Conservation (phyloP, 2,113 vertebrate species). For the Phasianus colchicus region DNA sequence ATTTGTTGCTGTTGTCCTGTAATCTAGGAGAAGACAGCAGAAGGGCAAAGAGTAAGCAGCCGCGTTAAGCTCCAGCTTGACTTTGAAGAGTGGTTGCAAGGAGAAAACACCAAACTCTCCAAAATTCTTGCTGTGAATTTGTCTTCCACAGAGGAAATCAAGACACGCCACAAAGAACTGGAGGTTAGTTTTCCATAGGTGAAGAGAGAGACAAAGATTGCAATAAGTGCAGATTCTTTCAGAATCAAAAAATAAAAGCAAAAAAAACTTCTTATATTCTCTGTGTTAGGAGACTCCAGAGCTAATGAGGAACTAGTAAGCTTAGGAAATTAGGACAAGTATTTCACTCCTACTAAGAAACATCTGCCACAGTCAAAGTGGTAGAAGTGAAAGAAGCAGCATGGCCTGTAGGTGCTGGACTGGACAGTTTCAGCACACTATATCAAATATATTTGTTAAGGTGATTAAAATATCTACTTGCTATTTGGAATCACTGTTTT, state of each 20-base stretch:
- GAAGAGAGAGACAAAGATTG: neutral
- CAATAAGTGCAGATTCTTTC: neutral
- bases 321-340: neutral
- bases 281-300: neutral
- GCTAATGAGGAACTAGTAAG: neutral
- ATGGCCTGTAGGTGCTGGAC: neutral
- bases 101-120: constrained; percentile 80
- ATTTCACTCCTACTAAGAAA: neutral
- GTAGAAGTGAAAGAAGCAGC: neutral
- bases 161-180: constrained; percentile 70
- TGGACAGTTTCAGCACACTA: neutral
- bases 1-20: neutral
- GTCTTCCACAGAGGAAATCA: constrained; percentile 62
- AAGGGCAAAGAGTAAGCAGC: neutral
- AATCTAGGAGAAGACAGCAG: neutral
- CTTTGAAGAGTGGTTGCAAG: constrained; percentile 87
- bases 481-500: neutral
- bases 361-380: neutral
- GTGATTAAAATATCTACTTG: neutral
- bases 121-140: constrained; percentile 58
- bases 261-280: neutral
- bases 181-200: constrained; percentile 78
- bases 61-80: constrained; percentile 48
- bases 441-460: neutral
- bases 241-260: neutral